These are phyloP conservation scores for Ophioninae sp. DNA, from an alignment of 2,888 invertebrate genomes.

Conservation along the genomic window DNA sequence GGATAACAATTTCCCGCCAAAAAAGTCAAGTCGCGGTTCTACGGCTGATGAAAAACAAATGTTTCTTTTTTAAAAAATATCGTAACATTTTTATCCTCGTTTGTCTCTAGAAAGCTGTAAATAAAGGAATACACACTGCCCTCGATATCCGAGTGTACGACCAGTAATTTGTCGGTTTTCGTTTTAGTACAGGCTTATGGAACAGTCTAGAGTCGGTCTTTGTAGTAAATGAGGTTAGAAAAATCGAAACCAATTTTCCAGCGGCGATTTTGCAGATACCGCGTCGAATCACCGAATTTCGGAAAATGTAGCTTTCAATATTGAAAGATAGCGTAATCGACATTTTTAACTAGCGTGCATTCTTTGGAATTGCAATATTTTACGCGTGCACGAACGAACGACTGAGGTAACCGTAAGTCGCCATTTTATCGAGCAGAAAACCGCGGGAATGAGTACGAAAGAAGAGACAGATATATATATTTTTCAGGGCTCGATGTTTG, in stretches of 20 bases:
- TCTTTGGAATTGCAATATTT: not conserved
- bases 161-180: not conserved
- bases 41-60: not conserved
- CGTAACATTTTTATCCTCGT: not conserved
- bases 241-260: not conserved
- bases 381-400: not conserved
- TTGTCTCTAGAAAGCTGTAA: not conserved
- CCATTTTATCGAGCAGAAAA: not conserved
- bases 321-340: not conserved
- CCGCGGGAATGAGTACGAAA: not conserved
- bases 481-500: not conserved
- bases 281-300: too few species aligned
- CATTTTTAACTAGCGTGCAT: not conserved
- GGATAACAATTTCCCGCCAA: conserved; percentile 6
- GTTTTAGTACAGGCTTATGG: not conserved
- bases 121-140: not conserved
- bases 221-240: not conserved
- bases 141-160: not conserved
- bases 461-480: not conserved
- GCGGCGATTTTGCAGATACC: too few species aligned
- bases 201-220: too few species aligned
- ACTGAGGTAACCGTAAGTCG: not conserved
- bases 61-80: not conserved
- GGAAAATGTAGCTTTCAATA: too few species aligned
- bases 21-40: not conserved